A percentile compares a stretch with the other conserved stretches of the same genome.
Conservation (phyloP, 1,140 invertebrate genomes). For the Papilio aristodemus region DNA sequence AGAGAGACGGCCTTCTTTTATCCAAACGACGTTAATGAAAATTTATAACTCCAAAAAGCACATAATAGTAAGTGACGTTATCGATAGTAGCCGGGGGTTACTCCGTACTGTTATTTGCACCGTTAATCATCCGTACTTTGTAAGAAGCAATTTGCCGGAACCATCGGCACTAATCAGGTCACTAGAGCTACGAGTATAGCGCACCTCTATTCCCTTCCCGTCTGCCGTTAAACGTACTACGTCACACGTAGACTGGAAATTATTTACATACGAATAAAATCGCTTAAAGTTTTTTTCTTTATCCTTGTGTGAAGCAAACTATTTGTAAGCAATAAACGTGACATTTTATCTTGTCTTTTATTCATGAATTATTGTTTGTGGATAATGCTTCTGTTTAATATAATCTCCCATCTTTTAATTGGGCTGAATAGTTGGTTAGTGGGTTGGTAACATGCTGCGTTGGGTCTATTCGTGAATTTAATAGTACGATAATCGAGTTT, state of each 20-base stretch:
- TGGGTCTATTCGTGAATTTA: no score
- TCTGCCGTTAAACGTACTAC: conserved; percentile 12
- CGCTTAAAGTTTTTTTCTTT: not conserved
- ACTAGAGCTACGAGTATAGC: conserved; percentile 26
- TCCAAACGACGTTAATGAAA: no score
- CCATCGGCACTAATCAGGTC: conserved; percentile 28
- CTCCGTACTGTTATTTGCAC: conserved; percentile 28
- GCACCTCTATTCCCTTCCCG: conserved; percentile 17
- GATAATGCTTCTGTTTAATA: no score
- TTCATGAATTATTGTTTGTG: no score
- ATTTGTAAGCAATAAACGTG: not conserved
- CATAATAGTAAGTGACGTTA: not conserved
- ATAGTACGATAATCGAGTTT: no score
- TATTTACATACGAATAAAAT: not conserved
- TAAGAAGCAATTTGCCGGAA: conserved; percentile 33
- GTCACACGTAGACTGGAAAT: conserved; percentile 6
- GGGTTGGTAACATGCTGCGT: no score
- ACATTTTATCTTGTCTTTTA: not conserved
- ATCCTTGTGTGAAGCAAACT: no score
- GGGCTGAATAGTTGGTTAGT: no score
- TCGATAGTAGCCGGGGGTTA: conserved; percentile 11
- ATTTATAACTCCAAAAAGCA: not conserved
- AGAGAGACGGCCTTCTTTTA: no score
- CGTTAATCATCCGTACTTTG: conserved; percentile 32
- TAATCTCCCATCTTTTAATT: no score